Base-by-base conservation (phyloP, 35 echinoderm and acorn worm genomes). In the Heliocidaris tuberculata region DNA sequence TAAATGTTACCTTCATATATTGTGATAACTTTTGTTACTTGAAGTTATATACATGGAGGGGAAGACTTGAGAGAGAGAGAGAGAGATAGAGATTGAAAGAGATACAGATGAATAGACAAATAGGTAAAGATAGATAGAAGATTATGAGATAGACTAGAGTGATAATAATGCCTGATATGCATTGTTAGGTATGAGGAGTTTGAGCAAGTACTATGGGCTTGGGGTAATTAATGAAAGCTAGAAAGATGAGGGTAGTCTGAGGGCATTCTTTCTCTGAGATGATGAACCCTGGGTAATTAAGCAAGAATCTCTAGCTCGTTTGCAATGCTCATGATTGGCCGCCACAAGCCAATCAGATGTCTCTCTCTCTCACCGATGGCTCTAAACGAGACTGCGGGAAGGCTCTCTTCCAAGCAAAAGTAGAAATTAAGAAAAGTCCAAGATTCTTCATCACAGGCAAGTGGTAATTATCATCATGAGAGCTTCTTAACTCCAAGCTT, bases 401-500 rank as follows among this genome's bases (percentile, higher is more conserved):
- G 31, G 87, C 31, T 47, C 24, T 89, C 31, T 47, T 32, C 12
- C 31, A 89, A 89, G 19, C 87, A 89, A 89, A 89, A 89, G 87
- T 89, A 27, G 87, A 89, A 31, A 89, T 89, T 89, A 89, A 89
- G 87, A 89, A 89, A 48, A 47, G 47, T 32, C 87, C 87, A 32
- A 89, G 47, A 48, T 31, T 89, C 87, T 89, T 89, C 50, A 93
- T 93, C 91, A 93, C n/a, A 93, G 32, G 48, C 91, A 93, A 93
- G 91, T 93, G 91, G 91, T 93, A 93, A 93, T 93, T 93, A 93
- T 93, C 91, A 48, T 93, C 91, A 50, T 59, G 29, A 50, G 48
- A 93, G 91, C 48, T 30, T 93, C 91, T 93, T 93, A 49, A 49
- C 50, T 59, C 47, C 87, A 48, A 47, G 87, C 31, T 89, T 48